A percentile compares a stretch with the other conserved stretches of the same genome.
Evolutionary conservation across 2,888 invertebrate genomes (phyloP).

Genomic region (Mythimna ferrago): DNA sequence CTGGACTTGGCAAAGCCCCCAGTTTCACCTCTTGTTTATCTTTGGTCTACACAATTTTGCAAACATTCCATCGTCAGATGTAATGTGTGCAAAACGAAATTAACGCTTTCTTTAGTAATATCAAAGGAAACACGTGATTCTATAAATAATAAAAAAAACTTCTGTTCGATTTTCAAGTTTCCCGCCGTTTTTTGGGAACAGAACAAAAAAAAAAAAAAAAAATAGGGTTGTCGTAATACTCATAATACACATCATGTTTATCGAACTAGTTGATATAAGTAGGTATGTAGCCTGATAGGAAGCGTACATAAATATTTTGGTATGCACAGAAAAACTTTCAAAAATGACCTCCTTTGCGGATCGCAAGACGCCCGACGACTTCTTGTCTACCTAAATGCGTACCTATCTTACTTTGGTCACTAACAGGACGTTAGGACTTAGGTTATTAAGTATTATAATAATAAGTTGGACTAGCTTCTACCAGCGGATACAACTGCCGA

Average conservation of each 20-base stretch:
- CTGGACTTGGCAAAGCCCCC: conserved; percentile 88
- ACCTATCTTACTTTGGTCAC: too few relatives aligned
- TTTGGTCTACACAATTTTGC: conserved; percentile 73
- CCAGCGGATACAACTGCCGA: too few relatives aligned
- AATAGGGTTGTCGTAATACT: not conserved
- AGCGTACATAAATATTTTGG: conserved; percentile 45
- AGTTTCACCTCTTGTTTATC: conserved; percentile 83
- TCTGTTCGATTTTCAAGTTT: conserved; percentile 50
- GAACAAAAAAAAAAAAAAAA: not conserved
- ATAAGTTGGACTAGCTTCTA: too few relatives aligned
- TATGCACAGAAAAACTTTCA: conserved; percentile 74
- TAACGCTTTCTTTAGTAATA: conserved; percentile 50
- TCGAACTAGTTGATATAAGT: not conserved
- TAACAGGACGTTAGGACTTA: too few relatives aligned
- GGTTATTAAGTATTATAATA: not conserved
- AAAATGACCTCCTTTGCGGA: conserved; percentile 80
- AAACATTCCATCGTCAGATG: conserved; percentile 65
- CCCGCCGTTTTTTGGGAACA: conserved; percentile 65
- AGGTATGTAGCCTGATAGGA: conserved; percentile 6
- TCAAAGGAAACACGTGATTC: conserved; percentile 35
- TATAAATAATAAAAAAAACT: conserved; percentile 8
- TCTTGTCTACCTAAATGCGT: conserved; percentile 36
- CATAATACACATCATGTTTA: not conserved
- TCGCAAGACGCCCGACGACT: conserved; percentile 30
- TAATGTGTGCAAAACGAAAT: conserved; percentile 52